Evolutionary conservation across 2,888 invertebrate genomes (phyloP), one percentile per base, ranked within the genome.

Genomic region (Philereme vetulata): DNA sequence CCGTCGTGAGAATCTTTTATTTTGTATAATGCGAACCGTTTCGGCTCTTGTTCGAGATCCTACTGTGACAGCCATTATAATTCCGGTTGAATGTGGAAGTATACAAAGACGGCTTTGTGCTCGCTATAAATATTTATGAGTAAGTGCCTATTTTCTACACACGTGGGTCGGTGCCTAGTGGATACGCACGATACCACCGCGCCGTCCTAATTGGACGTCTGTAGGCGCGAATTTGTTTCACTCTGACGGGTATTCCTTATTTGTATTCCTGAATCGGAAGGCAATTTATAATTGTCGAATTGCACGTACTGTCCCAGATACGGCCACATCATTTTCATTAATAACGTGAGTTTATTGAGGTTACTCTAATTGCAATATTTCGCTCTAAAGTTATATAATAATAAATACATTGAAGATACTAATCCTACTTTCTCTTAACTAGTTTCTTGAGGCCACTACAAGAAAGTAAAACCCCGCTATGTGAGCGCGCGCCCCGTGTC

Each of bases 381-480:
- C 68, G 70, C 70, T 71, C 71, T 70, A 71, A 71, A 73, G 76
- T 88, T 87, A 86, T 84, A 83, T 86, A 86, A 87, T 77, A 79
- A 84, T 86, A 86, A 85, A 85, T 80, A 75, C 77, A 80, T 71
- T 76, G 80, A 84, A 85, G 83, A 86, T 84, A 83, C 85, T 82
- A 84, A 88, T 86, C 88, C 89, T 88, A 92, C 90, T 91, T 92
- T 91, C 90, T 90, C 91, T 87, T 85, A 88, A 89, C 89, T 89
- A 86, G 88, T 89, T 90, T 90, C 85, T 87, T 85, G 85, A 83
- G 87, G 90, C 88, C 85, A 86, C 84, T 83, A 81, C 80, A 88
- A 88, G 92, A 92, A 92, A 92, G 91, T 91, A 91, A 91, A 92
- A 91, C 89, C 85, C 89, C 88, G 88, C 90, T 88, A 88, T 85